Base-by-base conservation (phyloP, 2,113 vertebrate species). In the Centropus bengalensis region DNA sequence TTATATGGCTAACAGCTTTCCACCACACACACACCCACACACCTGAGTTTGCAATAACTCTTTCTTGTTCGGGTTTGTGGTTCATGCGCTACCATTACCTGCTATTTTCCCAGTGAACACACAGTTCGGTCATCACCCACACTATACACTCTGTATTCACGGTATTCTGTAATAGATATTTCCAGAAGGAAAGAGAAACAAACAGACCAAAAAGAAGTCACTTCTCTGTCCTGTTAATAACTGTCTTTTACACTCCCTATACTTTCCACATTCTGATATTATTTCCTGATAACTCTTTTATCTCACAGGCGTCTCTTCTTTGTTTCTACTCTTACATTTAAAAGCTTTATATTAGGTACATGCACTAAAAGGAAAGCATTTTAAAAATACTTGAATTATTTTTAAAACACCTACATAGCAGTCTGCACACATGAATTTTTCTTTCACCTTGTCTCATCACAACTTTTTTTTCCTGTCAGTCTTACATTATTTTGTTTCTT, bases 401-500 rank as follows among this genome's bases (percentile, higher is more conserved):
- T 91, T 91, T 40, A 21, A 96, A 96, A 90, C 67, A 83, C 47
- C 55, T 82, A 84, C 82, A 67, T 33, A 78, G 22, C 36, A 84
- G 30, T 55, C 47, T 66, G 40, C 70, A 66, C 17, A 71, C 12
- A 28, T 13, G 79, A 89, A 47, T 78, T 91, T 86, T 94, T 91
- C 55, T 52, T 79, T 89, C 56, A 71, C 91, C 42, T 62, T 82
- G n/a, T 44, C 26, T 80, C 36, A 51, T 67, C 66, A 58, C 58
- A 80, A 47, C 22, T 63, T 88, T 88, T 80, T 77, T 94, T 93
- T 52, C 22, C 82, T 94, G 44, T 33, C 86, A 88, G 17, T 45
- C 87, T 94, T 77, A 26, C 47, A 80, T 70, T 44, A 80, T 96
- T 93, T 78, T 62, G 55, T 83, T 94, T 94, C 70, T 92, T 92